Evolutionary conservation across 1,140 invertebrate species (phyloP), one percentile per base, ranked within the genome.

Genomic region (Acromyrmex charruanus): DNA sequence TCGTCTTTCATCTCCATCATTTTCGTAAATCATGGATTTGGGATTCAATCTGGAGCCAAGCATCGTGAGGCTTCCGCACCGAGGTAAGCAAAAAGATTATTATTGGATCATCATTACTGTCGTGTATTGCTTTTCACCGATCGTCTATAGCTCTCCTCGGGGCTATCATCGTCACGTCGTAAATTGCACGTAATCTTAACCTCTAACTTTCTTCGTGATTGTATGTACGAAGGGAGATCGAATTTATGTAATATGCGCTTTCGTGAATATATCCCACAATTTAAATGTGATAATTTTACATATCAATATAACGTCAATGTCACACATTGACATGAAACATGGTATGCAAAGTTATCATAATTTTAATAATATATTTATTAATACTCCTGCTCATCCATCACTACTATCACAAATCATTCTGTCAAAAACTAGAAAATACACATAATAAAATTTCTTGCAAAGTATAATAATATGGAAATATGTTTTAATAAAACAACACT

Each of bases 81-180:
- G 44, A 35, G 39, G 9, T 74, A 84, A 61, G 69, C 55, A 51
- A 84, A 75, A 84, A 61, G 69, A 84, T 61, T 51, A 51, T 84
- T 75, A 84, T 75, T 75, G 58, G 25, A 84, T 84, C 69, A 84
- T 84, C 80, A 55, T 82, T 82, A 82, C 68, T 39, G 68, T 74
- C 68, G 53, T 44, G 39, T 84, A 74, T 84, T 58, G 59, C n/a
- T 84, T 84, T 84, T 63, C 39, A 31, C 55, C 77, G 28, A 80
- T 68, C 77, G 31, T 39, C 65, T 39, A 51, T 84, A 69, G 80
- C 63, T 51, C 69, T 61, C 31, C 28, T 51, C 21, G n/a, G 4
- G 39, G 28, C 55, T 49, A 84, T 84, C 80, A 74, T 84, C 80
- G 55, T 3, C 80, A 75, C 69, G 25, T 75, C 55, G 39, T 61